Percentiles rank a stretch among this genome's conserved stretches.
phyloP scores from a whole-genome alignment of 2,888 invertebrate genomes.

The Trisateles emortualis region DNA sequence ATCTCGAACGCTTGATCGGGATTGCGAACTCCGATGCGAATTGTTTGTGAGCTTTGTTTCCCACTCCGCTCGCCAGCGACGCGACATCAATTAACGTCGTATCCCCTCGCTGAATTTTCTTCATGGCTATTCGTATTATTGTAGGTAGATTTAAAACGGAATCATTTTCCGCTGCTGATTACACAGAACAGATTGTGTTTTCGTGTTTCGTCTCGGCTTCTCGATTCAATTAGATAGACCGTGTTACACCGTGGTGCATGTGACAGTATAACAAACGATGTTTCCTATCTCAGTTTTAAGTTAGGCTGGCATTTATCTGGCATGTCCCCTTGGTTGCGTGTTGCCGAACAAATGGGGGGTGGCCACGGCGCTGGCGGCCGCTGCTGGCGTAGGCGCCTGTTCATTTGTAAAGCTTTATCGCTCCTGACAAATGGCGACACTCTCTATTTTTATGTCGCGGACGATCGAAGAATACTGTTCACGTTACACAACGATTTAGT shows the following conservation, averaged over 20 bases:
- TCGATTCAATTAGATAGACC: slow-evolving; percentile 46
- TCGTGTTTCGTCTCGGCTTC: slow-evolving; percentile 44
- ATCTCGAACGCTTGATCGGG: slow-evolving; percentile 84
- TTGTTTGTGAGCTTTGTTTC: slow-evolving; percentile 86
- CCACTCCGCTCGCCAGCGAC: slow-evolving; percentile 79
- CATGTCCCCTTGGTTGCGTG: slow-evolving; percentile 73
- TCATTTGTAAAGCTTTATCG: slow-evolving; percentile 83
- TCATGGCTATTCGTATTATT: slow-evolving; percentile 72
- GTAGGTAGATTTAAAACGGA: slow-evolving; percentile 73
- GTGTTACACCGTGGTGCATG: slow-evolving; percentile 49
- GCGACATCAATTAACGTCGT: slow-evolving; percentile 86
- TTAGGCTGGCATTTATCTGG: slow-evolving; percentile 69
- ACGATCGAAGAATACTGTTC: slow-evolving; percentile 65
- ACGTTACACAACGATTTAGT: slow-evolving; percentile 31
- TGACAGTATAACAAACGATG: slow-evolving; percentile 60
- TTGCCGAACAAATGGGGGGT: slow-evolving; percentile 72
- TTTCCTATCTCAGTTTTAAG: slow-evolving; percentile 65
- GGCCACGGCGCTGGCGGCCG: slow-evolving; percentile 64
- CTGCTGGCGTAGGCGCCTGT: slow-evolving; percentile 70
- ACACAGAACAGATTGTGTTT: slow-evolving; percentile 54
- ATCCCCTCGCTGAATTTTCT: slow-evolving; percentile 80
- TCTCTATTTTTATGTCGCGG: slow-evolving; percentile 75
- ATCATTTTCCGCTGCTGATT: slow-evolving; percentile 64
- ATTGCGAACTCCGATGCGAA: slow-evolving; percentile 85
- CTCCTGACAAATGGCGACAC: slow-evolving; percentile 76